Evolutionary conservation across 2,797 vertebrate species (phyloP).

Genomic region (Bradypodion pumilum): DNA sequence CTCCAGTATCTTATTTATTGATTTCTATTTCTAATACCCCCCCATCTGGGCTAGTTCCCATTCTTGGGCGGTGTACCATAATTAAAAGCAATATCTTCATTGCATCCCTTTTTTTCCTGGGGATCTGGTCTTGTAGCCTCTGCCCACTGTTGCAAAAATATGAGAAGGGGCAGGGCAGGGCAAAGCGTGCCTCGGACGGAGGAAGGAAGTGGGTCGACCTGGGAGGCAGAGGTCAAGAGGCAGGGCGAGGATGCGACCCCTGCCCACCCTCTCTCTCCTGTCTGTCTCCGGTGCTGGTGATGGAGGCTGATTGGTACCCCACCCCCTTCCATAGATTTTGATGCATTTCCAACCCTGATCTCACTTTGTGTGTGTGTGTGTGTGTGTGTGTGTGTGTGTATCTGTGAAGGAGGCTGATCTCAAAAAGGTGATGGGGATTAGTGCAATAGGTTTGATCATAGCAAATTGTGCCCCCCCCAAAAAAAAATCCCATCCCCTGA

Average conservation of each 20-base stretch:
- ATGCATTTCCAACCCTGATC: background rate
- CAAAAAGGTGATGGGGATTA: background rate
- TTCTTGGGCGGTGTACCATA: too few species aligned
- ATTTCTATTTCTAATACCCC: too few species aligned
- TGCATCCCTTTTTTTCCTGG: too few species aligned
- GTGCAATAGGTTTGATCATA: background rate
- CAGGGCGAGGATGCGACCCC: background rate
- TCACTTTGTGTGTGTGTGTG: accelerated
- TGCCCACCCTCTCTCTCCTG: too few species aligned
- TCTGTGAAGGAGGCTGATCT: background rate
- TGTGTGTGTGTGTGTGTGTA: too few species aligned
- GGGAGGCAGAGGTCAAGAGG: background rate
- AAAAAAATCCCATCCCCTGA: background rate
- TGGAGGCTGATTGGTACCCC: background rate
- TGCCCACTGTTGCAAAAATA: too few species aligned
- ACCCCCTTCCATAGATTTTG: too few species aligned
- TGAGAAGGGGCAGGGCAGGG: background rate
- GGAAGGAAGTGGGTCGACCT: background rate
- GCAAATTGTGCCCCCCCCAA: background rate
- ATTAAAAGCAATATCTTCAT: too few species aligned
- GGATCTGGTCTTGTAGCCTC: too few species aligned
- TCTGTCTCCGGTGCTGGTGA: background rate
- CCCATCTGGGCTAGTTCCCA: too few species aligned
- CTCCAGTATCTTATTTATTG: too few species aligned
- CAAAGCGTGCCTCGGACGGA: background rate